A percentile compares a stretch with the other conserved stretches of the same genome.
Conservation (phyloP, 2,888 invertebrate genomes). For the Eupithecia subumbrata region DNA sequence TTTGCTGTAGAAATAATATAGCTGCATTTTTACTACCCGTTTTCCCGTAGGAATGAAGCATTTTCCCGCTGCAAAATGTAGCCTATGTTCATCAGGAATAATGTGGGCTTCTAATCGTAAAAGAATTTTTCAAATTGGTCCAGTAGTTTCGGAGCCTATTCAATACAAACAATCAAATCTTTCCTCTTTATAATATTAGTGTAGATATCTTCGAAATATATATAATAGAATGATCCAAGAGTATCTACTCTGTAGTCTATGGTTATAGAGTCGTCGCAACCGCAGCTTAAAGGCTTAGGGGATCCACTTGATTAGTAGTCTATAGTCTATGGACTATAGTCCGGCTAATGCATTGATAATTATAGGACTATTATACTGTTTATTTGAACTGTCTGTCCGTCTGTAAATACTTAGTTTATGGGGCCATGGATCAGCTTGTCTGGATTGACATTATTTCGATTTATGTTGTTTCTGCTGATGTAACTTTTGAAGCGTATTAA, state of each 20-base stretch:
- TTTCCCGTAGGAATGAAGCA: too few relatives aligned
- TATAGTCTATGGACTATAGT: constrained; percentile 32
- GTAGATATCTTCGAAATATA: too few relatives aligned
- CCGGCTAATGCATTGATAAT: constrained; percentile 36
- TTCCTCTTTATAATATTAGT: too few relatives aligned
- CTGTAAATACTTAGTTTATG: constrained; percentile 5
- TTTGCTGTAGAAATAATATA: too few relatives aligned
- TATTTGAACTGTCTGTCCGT: constrained; percentile 10
- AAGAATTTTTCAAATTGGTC: too few relatives aligned
- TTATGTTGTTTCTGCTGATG: not conserved
- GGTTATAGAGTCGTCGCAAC: constrained; percentile 36
- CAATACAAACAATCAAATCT: too few relatives aligned
- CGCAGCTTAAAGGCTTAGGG: constrained; percentile 39
- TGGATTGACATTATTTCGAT: not conserved
- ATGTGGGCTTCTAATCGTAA: too few relatives aligned
- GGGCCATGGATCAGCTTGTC: constrained; percentile 1
- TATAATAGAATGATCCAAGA: not conserved
- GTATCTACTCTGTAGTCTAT: constrained; percentile 15
- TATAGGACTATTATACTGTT: constrained; percentile 15
- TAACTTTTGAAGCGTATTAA: not conserved
- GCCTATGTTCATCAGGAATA: too few relatives aligned
- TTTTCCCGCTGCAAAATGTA: too few relatives aligned
- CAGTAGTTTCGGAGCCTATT: too few relatives aligned
- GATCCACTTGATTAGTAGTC: constrained; percentile 43
- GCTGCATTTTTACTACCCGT: too few relatives aligned